phyloP scores from a whole-genome alignment of 2,888 invertebrate species.

The Cataglyphis livida region DNA sequence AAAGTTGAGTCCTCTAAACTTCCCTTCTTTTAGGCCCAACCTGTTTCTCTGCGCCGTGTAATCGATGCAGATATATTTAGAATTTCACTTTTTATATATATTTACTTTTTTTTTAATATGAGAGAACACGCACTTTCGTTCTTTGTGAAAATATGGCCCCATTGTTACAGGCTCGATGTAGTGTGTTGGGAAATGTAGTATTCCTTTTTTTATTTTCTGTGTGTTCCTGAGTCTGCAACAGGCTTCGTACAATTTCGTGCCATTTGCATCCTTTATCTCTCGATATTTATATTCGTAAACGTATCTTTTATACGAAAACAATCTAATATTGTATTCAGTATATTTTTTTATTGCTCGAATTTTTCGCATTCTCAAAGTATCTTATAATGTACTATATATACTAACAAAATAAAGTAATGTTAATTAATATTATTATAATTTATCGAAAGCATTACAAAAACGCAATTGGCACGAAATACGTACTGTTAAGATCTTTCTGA shows the following conservation, averaged over 20 bases:
- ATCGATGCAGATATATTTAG: constrained; percentile 83
- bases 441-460: constrained; percentile 27
- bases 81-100: constrained; percentile 76
- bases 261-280: constrained; percentile 52
- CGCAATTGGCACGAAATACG: constrained; percentile 70
- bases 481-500: constrained; percentile 71
- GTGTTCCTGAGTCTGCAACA: constrained; percentile 82
- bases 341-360: constrained; percentile 18
- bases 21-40: constrained; percentile 67
- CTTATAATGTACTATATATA: background rate
- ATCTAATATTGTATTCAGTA: background rate
- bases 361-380: background rate
- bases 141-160: constrained; percentile 85
- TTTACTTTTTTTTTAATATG: constrained; percentile 59
- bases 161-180: constrained; percentile 84
- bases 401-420: background rate
- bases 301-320: background rate
- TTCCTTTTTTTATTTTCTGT: constrained; percentile 48
- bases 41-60: constrained; percentile 74
- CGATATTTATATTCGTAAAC: constrained; percentile 4
- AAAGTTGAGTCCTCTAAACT: constrained; percentile 79
- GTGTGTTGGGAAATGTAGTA: constrained; percentile 63
- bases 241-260: constrained; percentile 72
- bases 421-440: background rate
- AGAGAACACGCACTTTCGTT: constrained; percentile 72